Base-by-base conservation (phyloP, 2,797 vertebrate species). In the Chiropotes sagulatus region DNA sequence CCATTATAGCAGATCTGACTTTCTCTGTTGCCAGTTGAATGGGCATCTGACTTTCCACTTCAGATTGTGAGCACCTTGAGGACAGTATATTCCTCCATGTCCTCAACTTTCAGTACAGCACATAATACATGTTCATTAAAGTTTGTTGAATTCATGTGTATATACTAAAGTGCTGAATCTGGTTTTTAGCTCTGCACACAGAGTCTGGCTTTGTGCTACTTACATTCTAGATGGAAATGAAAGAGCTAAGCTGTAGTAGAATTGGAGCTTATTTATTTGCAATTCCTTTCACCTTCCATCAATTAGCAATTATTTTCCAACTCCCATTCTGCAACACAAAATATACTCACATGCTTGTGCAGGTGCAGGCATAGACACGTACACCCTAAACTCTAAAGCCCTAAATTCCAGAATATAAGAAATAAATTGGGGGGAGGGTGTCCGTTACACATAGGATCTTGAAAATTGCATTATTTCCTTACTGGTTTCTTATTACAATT, bases 161-260 rank as follows among this genome's bases (percentile, higher is more conserved):
- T 0, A 5, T 1, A 24, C 0, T 26, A 36, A 36, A 80, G n/a
- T 4, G 20, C 4, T 41, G 58, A 28, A 30, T 19, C 15, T 2
- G 28, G 12, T 10, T 54, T 57, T 24, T 17, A 7, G 24, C 30
- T 75, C 76, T 5, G 1, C 5, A 44, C 24, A 36, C 12, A 50
- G 24, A 36, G 11, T 82, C 46, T 22, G 26, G 8, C 12, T 48
- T 61, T 79, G 50, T 30, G 57, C 46, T 70, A 2, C n/a, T 92
- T 83, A 26, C 13, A 30, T 64, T 75, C 88, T 64, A 64, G 72
- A 13, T 58, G 15, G 33, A 30, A 5, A 8, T 6, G 14, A 64
- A 83, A 64, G 61, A 80, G 54, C 15, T 39, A 70, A 50, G 10
- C 24, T 44, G 22, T 17, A 24, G 7, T 19, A 36, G 19, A 36